Evolutionary conservation across 2,888 invertebrate species (phyloP), one percentile per base, ranked within the genome.

Genomic region (Carterocephalus palaemon): DNA sequence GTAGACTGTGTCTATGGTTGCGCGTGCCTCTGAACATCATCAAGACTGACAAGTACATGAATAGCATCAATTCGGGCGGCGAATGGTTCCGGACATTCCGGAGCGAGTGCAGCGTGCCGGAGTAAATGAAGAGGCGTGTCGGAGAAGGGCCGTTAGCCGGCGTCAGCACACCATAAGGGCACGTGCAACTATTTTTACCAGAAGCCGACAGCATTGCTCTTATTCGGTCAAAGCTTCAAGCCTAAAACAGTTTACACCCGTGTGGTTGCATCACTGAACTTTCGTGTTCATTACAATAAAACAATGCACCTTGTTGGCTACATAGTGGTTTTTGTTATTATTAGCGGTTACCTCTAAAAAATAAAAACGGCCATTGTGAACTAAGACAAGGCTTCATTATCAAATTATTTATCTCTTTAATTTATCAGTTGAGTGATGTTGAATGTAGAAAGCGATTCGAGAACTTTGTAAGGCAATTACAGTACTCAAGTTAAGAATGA

Each of bases 121-220:
- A 52, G 60, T 61, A 64, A 66, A 66, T 60, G 67, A 62, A 59
- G 58, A 65, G 67, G 68, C 63, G 64, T 61, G 61, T 47, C 57
- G 52, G 43, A 55, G 52, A 57, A 63, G 62, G 64, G 62, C 60
- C 62, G 60, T 43, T 29, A 43, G 4, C n/a, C n/a, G n/a, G n/a
- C 43, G 31, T 52, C 59, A 60, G 54, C 56, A 51, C 55, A 53
- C 47, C 55, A 52, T 56, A 52, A 59, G 61, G 64, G 62, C 67
- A 74, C 70, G 74, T 67, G 70, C 53, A 51, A 67, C 70, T 75
- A 76, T 76, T 79, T 75, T 72, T 73, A 74, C 61, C 53, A 47
- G 43, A 22, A 41, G 36, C 36, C 52, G 50, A 51, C 51, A 50
- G 55, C 51, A 49, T 53, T 56, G 42, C 41, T 45, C 48, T 47